phyloP scores from a whole-genome alignment of 2,113 vertebrate species.

The Holacanthus passer region DNA sequence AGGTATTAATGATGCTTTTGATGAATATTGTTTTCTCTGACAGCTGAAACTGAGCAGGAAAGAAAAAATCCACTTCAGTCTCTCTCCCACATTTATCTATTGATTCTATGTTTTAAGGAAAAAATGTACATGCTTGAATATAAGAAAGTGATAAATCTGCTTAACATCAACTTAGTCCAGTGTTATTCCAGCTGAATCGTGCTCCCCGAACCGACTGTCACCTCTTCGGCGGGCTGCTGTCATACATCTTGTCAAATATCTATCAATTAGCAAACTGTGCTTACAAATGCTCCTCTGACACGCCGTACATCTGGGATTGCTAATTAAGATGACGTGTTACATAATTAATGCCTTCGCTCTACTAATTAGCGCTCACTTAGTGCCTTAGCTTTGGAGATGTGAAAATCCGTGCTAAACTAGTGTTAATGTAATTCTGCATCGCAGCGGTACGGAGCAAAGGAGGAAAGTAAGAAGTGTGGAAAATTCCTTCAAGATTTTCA shows the following conservation, averaged over 20 bases:
- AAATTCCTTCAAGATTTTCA: background rate
- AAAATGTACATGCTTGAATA: no score
- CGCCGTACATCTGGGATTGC: slow-evolving; percentile 77
- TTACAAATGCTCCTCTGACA: slow-evolving; percentile 80
- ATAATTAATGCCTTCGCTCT: slow-evolving; percentile 83
- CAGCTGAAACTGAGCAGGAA: slow-evolving; percentile 4
- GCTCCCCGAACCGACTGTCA: slow-evolving; percentile 11
- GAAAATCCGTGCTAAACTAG: slow-evolving; percentile 75
- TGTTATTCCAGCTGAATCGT: background rate
- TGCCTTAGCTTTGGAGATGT: slow-evolving; percentile 67
- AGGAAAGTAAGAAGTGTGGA: background rate
- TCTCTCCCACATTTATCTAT: background rate
- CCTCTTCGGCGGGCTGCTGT: slow-evolving; percentile 44
- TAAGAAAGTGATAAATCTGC: background rate
- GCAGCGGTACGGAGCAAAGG: background rate
- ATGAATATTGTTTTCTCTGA: slow-evolving; percentile 16
- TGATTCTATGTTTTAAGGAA: no score
- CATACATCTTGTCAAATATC: slow-evolving; percentile 68
- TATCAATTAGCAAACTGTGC: slow-evolving; percentile 82
- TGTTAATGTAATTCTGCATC: slow-evolving; percentile 60
- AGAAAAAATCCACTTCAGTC: background rate
- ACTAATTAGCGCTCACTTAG: slow-evolving; percentile 85
- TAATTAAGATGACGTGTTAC: slow-evolving; percentile 84
- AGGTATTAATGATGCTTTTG: slow-evolving; percentile 14
- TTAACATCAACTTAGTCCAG: background rate